phyloP scores from a whole-genome alignment of 2,113 vertebrate species.

The Toxotes jaculatrix region DNA sequence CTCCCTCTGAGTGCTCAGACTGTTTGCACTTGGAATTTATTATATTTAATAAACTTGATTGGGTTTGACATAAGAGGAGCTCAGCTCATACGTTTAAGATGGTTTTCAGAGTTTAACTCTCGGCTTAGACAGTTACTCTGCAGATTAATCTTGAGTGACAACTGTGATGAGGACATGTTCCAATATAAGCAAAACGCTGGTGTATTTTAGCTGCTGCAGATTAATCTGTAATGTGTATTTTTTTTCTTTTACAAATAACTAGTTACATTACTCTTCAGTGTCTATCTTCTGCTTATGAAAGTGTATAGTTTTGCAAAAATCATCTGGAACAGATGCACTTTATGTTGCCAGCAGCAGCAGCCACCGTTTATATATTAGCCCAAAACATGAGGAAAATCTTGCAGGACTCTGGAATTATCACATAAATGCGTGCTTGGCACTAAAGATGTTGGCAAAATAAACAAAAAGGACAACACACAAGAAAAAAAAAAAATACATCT shows the following conservation, averaged over 20 bases:
- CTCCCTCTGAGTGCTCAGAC: conserved; percentile 49
- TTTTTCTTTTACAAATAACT: not conserved
- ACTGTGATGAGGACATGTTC: not conserved
- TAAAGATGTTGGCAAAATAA: conserved; percentile 70
- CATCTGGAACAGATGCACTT: conserved; percentile 46
- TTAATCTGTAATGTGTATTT: not conserved
- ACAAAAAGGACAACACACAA: conserved; percentile 61
- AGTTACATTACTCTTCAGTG: not conserved
- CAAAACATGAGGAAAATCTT: conserved; percentile 52
- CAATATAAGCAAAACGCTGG: not conserved
- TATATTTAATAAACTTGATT: conserved; percentile 50
- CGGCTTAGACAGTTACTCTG: not conserved
- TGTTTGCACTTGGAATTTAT: conserved; percentile 45
- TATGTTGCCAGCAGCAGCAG: conserved; percentile 37
- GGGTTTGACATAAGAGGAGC: conserved; percentile 13
- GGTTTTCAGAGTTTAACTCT: not conserved
- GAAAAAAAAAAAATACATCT: conserved; percentile 57
- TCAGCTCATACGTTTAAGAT: conserved; percentile 22
- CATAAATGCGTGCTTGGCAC: conserved; percentile 64
- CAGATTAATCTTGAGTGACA: not conserved
- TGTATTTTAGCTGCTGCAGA: not conserved
- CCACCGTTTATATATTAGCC: conserved; percentile 48
- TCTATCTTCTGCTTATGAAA: conserved; percentile 1
- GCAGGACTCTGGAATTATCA: conserved; percentile 50
- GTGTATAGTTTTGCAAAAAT: conserved; percentile 13